Evolutionary conservation across 2,113 vertebrate genomes (phyloP), one percentile per base, ranked within the genome.

Genomic region (Bagarius yarrelli): DNA sequence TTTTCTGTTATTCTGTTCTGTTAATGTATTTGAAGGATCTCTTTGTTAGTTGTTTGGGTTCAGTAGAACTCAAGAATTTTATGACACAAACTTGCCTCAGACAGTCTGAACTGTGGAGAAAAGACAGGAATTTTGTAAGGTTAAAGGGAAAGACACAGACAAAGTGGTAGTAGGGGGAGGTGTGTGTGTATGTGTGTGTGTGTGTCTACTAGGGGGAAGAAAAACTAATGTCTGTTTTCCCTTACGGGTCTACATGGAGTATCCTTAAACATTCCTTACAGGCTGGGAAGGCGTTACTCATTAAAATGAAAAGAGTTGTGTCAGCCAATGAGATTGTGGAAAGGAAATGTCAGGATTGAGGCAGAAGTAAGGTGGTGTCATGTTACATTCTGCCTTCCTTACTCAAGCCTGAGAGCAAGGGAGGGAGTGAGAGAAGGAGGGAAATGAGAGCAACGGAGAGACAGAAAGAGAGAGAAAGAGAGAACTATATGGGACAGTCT

Each of bases 321-420:
- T 70, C 47, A 53, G 85, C 91, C 90, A 92, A 90, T 91, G 78
- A 77, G 69, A 53, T 78, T 78, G 30, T 80, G 84, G 76, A 87
- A 32, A 76, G 89, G 85, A 87, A 89, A 86, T 86, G 84, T 89
- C 85, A 88, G 89, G 88, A 88, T 85, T 85, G 84, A 88, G 79
- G 80, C 87, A 91, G 89, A 92, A 91, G 86, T 87, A 67, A 88
- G 89, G 82, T 85, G 84, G 91, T 92, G 88, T 93, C 85, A 44
- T 83, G 83, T 93, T 93, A 87, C 85, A 82, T 84, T 86, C 78
- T 84, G 86, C 83, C 85, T 85, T 83, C 83, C 86, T 78, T 84
- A 50, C 71, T 83, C 55, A 82, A 76, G 60, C 55, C 72, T 60
- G 70, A 77, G 60, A 80, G 80, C 74, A 76, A 84, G 75, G 50